Evolutionary conservation across 2,888 invertebrate species (phyloP).

Genomic region (Plagodis dolabraria): DNA sequence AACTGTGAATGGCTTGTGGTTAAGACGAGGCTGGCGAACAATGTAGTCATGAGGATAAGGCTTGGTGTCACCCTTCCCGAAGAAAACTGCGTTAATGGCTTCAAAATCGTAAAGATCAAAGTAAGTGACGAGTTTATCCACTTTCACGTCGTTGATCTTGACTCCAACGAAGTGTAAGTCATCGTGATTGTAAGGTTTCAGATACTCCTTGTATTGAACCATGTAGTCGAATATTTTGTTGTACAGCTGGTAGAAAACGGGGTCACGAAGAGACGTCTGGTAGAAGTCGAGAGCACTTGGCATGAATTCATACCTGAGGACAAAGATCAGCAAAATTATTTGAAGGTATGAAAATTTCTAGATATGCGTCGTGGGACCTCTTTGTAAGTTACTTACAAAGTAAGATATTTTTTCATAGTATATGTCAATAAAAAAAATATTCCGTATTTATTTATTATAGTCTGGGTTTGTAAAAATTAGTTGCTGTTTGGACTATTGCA

Average conservation of each 20-base stretch:
- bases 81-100: constrained; percentile 81
- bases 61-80: constrained; percentile 56
- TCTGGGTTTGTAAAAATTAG: too few relatives aligned
- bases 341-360: too few relatives aligned
- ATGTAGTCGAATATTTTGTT: constrained; percentile 85
- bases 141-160: constrained; percentile 85
- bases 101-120: constrained; percentile 88
- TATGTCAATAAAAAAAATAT: too few relatives aligned
- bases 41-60: constrained; percentile 69
- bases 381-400: too few relatives aligned
- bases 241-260: constrained; percentile 88
- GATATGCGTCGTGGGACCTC: too few relatives aligned
- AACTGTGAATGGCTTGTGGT: constrained; percentile 88
- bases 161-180: constrained; percentile 85
- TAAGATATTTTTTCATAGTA: too few relatives aligned
- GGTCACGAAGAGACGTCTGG: constrained; percentile 88
- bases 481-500: too few relatives aligned
- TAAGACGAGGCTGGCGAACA: constrained; percentile 88
- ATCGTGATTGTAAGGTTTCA: constrained; percentile 85
- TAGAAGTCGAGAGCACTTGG: constrained; percentile 87
- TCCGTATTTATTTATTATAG: too few relatives aligned
- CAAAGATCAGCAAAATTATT: too few relatives aligned
- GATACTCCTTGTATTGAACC: constrained; percentile 84
- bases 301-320: constrained; percentile 65
- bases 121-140: constrained; percentile 86